Base-by-base conservation (phyloP, 2,797 vertebrate genomes). In the Protosalanx chinensis region DNA sequence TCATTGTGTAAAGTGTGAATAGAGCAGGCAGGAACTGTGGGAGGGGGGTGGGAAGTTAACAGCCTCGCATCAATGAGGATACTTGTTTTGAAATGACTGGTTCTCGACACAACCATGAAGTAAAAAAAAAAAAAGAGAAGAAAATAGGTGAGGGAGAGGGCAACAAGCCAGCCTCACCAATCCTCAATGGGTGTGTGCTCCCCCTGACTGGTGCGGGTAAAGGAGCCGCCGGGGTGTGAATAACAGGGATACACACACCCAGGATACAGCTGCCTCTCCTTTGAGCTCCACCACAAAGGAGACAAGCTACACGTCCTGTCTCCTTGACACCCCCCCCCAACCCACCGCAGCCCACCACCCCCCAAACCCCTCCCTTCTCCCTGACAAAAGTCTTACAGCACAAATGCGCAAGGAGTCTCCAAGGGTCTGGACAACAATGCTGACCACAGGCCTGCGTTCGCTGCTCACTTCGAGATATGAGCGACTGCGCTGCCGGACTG, bases 191-290 rank as follows among this genome's bases (percentile, higher is more conserved):
- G 41, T 75, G 70, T 33, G 12, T 82, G 86, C 80, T 85, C 78
- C 81, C 66, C 82, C 78, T 64, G 76, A 76, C 76, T 80, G 82
- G 70, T 81, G 69, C n/a, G 77, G 79, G 71, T 76, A 89, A 90
- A 87, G 76, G 77, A 89, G 77, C 80, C 84, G 82, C 70, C 78
- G 86, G 84, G 75, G 80, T 86, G 88, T 88, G 85, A 90, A 84
- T 80, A 88, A 92, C 29, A 41, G 6, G 71, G 73, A 79, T 29
- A 35, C 35, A 64, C 80, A 84, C 79, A 82, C 79, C 80, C 76
- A 67, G 84, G 84, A 89, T 70, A 77, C 85, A 89, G 86, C 85
- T 86, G 82, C 84, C 79, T 76, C 77, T 82, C 80, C 82, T 71
- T 64, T 75, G 72, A 82, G 76, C 58, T 7, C 13, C 13, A 32